Evolutionary conservation across 2,113 vertebrate genomes (phyloP).

Genomic region (Toxostoma redivivum): DNA sequence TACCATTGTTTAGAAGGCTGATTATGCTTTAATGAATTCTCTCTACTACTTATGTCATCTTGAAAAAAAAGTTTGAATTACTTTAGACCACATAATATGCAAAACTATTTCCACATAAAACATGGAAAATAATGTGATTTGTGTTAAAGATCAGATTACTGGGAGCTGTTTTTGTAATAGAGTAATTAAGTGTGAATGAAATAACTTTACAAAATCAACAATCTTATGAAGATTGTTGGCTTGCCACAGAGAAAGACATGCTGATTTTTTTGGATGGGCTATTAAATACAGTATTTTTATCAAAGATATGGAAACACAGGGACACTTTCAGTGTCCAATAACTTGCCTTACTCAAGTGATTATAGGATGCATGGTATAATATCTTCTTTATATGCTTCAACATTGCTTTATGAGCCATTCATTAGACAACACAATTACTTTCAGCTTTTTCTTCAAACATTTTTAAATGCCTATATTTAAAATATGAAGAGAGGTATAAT

Average conservation of each 20-base stretch:
- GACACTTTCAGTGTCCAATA: not conserved
- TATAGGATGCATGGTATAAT: not conserved
- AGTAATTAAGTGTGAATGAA: not conserved
- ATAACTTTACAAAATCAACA: not conserved
- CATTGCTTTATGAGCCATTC: not conserved
- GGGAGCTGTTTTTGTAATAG: not conserved
- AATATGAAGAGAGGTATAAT: not conserved
- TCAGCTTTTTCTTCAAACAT: not conserved
- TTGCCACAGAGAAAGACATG: not conserved
- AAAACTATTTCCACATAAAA: not conserved
- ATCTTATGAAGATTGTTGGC: not conserved
- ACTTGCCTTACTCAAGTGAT: not conserved
- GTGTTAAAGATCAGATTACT: not conserved
- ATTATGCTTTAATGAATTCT: not conserved
- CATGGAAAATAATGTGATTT: not conserved
- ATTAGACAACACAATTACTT: not conserved
- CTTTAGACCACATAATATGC: not conserved
- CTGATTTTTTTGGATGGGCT: not conserved
- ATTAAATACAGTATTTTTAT: not conserved
- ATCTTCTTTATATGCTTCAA: not conserved
- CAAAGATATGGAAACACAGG: not conserved
- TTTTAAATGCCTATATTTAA: not conserved
- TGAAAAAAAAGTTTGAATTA: not conserved
- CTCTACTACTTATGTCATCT: not conserved
- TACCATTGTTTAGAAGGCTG: not conserved